phyloP scores from a whole-genome alignment of 2,888 invertebrate genomes.

The Cinara cedri region DNA sequence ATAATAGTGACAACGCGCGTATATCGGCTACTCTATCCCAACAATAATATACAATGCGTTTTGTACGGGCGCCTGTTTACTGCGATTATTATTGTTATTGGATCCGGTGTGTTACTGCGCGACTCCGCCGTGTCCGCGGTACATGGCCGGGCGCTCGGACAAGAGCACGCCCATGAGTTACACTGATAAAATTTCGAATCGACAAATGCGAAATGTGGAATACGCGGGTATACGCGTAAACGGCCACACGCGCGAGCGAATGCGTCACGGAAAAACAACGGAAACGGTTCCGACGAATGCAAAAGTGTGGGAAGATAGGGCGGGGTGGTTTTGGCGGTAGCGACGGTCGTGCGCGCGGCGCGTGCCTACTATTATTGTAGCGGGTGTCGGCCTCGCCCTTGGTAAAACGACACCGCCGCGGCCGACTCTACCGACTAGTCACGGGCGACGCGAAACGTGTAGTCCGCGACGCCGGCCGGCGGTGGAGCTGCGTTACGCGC shows the following conservation, averaged over 20 bases:
- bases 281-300: not conserved
- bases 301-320: no score
- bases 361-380: no score
- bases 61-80: not conserved
- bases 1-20: no score
- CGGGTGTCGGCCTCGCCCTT: conserved; percentile 42
- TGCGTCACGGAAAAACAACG: no score
- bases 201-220: not conserved
- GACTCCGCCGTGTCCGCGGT: not conserved
- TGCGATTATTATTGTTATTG: not conserved
- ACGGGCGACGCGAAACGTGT: not conserved
- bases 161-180: no score
- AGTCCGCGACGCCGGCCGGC: not conserved
- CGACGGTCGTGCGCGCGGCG: no score
- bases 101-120: not conserved
- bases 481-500: not conserved
- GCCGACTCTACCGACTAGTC: not conserved
- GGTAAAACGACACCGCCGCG: conserved; percentile 28
- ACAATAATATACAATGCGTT: not conserved
- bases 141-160: not conserved
- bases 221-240: not conserved
- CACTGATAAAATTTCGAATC: no score
- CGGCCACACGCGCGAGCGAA: no score
- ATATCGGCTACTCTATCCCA: no score
- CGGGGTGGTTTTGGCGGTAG: not conserved